Percentiles rank a stretch among this genome's conserved stretches.
Conservation (phyloP, 1,140 invertebrate species). For the Antheraea pernyi region DNA sequence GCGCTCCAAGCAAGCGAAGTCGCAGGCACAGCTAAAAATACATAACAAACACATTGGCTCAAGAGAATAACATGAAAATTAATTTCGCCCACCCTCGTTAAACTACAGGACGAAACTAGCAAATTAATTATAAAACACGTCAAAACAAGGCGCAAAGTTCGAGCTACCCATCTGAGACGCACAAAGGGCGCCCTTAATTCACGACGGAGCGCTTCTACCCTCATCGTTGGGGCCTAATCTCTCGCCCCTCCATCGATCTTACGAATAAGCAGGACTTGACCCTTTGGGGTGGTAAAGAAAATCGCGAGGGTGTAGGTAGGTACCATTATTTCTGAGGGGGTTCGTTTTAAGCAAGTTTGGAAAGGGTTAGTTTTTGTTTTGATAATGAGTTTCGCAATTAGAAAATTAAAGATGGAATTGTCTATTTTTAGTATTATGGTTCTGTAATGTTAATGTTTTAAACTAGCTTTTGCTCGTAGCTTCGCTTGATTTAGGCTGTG, state of each 20-base stretch:
- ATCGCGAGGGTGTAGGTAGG: constrained; percentile 43
- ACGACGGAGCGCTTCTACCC: constrained; percentile 47
- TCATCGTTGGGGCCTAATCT: constrained; percentile 67
- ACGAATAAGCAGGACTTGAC: constrained; percentile 60
- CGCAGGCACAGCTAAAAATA: not conserved
- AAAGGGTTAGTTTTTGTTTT: constrained; percentile 63
- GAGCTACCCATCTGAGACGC: constrained; percentile 63
- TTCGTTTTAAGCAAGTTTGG: constrained; percentile 6
- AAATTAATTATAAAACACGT: constrained; percentile 77
- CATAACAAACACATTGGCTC: constrained; percentile 6
- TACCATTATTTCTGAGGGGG: constrained; percentile 34
- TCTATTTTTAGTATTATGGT: not conserved
- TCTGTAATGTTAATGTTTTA: not conserved
- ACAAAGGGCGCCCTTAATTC: constrained; percentile 70
- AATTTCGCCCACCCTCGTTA: constrained; percentile 62
- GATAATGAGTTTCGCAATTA: not conserved
- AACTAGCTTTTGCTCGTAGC: not conserved
- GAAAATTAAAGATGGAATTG: not conserved
- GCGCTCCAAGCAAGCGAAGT: too few species aligned
- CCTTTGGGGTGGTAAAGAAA: constrained; percentile 65
- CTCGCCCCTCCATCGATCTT: constrained; percentile 72
- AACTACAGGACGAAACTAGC: constrained; percentile 73
- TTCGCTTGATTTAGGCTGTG: too few species aligned
- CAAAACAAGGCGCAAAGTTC: constrained; percentile 71
- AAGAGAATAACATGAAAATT: constrained; percentile 55